Conservation (phyloP, 2,888 invertebrate species). For the Cenopis cana region DNA sequence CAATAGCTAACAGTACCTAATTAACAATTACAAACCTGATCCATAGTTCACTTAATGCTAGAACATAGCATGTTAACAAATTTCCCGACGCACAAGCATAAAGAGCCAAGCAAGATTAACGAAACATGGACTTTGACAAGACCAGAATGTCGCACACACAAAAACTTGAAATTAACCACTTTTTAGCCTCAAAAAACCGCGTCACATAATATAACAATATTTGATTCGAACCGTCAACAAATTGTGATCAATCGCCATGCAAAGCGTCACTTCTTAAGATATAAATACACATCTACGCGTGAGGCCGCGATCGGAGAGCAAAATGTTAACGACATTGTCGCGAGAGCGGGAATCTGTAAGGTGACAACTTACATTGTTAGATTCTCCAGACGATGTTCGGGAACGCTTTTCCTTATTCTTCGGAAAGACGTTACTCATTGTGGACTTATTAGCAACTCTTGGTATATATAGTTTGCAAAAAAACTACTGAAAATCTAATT, state of each 20-base stretch:
- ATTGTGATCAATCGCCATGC: conserved; percentile 48
- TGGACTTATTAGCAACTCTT: conserved; percentile 49
- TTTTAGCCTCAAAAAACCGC: conserved; percentile 28
- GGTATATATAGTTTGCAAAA: conserved; percentile 43
- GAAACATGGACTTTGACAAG: conserved; percentile 52
- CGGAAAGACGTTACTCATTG: conserved; percentile 66
- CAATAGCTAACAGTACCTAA: conserved; percentile 15
- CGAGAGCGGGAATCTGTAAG: conserved; percentile 68
- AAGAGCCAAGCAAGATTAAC: conserved; percentile 24
- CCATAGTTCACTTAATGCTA: conserved; percentile 19
- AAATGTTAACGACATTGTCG: conserved; percentile 56
- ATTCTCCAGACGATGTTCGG: conserved; percentile 60
- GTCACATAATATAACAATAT: conserved; percentile 8
- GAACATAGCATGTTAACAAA: not conserved
- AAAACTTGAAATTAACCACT: conserved; percentile 34
- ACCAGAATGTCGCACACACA: conserved; percentile 36
- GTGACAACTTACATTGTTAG: conserved; percentile 70
- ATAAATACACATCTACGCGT: conserved; percentile 66
- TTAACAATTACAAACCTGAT: conserved; percentile 23
- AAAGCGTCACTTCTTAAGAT: conserved; percentile 48
- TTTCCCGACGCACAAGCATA: conserved; percentile 1
- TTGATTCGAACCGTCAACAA: conserved; percentile 34
- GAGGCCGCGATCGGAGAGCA: conserved; percentile 56
- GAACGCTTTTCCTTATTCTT: conserved; percentile 65
- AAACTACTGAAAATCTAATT: conserved; percentile 52